Percentiles rank a stretch among this genome's conserved stretches.
phyloP scores from a whole-genome alignment of 2,113 vertebrate species.

The Grammomys surdaster region DNA sequence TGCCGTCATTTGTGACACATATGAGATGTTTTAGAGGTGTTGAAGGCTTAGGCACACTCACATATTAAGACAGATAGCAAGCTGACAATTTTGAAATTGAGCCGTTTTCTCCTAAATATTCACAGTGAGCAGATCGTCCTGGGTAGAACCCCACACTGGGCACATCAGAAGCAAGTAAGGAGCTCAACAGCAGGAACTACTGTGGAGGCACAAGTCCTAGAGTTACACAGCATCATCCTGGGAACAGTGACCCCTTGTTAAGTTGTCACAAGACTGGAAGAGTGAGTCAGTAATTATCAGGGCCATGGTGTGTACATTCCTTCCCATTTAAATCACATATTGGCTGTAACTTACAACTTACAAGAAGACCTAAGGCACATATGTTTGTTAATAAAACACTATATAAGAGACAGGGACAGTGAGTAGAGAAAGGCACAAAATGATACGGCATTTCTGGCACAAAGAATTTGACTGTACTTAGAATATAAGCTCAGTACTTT shows the following conservation, averaged over 20 bases:
- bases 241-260: background rate
- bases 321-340: background rate
- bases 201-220: background rate
- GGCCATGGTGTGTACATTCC: background rate
- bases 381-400: background rate
- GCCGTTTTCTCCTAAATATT: background rate
- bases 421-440: background rate
- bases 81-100: background rate
- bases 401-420: background rate
- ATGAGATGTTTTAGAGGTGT: background rate
- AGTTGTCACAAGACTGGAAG: background rate
- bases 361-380: background rate
- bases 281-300: background rate
- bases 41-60: background rate
- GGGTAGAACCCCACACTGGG: background rate
- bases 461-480: background rate
- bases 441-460: background rate
- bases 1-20: background rate
- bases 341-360: background rate
- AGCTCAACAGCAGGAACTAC: background rate
- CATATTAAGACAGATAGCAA: background rate
- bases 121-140: background rate
- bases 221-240: background rate
- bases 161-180: background rate
- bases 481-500: background rate